phyloP scores from a whole-genome alignment of 2,113 vertebrate genomes.

The Argyrosomus japonicus region DNA sequence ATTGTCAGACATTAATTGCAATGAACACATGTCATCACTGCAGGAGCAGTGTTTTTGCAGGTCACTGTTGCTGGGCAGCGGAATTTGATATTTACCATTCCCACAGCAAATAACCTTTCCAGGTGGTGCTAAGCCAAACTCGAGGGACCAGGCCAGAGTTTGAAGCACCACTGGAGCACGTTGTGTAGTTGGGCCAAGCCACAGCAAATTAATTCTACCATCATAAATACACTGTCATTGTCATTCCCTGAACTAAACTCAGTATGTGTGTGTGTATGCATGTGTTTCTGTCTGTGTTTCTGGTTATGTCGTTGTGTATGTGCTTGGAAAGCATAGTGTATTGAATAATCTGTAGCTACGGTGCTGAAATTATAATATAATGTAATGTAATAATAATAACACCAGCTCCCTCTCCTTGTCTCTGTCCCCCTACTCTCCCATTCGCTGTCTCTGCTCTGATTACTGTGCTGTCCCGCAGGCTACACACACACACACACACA shows the following conservation, averaged over 20 bases:
- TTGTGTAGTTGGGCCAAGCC: constrained; percentile 35
- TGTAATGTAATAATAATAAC: constrained; percentile 61
- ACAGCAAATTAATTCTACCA: constrained; percentile 48
- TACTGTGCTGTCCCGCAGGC: constrained; percentile 38
- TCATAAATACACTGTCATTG: constrained; percentile 35
- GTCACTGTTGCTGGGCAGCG: constrained; percentile 16
- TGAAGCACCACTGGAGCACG: constrained; percentile 50
- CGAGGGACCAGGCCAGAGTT: constrained; percentile 32
- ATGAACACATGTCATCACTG: constrained; percentile 8
- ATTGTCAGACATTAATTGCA: constrained; percentile 31
- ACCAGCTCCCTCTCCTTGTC: constrained; percentile 20
- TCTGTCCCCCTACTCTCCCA: constrained; percentile 21
- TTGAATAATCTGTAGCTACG: constrained; percentile 28
- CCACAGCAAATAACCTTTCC: constrained; percentile 48
- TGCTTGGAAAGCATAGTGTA: constrained; percentile 6
- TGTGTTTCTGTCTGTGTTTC: not conserved
- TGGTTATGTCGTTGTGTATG: not conserved
- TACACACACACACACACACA: constrained; percentile 19
- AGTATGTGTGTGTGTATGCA: not conserved
- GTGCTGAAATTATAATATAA: constrained; percentile 51
- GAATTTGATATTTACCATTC: constrained; percentile 47
- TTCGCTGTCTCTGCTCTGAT: constrained; percentile 50
- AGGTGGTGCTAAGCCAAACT: constrained; percentile 51
- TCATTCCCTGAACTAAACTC: constrained; percentile 15
- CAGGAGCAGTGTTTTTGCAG: constrained; percentile 19